Evolutionary conservation across 1,140 invertebrate species (phyloP), one percentile per base, ranked within the genome.

Genomic region (Musca vetustissima): DNA sequence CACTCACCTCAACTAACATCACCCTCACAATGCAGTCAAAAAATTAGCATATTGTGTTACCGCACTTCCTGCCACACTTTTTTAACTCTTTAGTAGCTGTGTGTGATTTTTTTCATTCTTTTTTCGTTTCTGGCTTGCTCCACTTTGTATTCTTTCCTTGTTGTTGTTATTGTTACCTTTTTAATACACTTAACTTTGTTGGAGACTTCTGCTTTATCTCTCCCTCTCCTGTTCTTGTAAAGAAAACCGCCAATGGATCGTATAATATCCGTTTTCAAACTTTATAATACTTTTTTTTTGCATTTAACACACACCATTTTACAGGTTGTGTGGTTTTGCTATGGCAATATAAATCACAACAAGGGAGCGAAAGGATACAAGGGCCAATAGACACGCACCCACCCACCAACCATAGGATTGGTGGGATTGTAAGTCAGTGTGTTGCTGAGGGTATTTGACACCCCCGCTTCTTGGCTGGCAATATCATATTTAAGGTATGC

Each of bases 201-300:
- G 22, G 36, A 11, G n/a, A 43, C 36, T 43, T 43, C 36, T 43
- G 28, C 36, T 43, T 11, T 43, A 4, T 43, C 36, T 43, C 11
- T 43, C 11, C 13, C 36, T 43, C 36, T 43, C 13, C 6, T 6
- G 4, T 43, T 11, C 36, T 11, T 43, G 1, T 43, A 11, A 11
- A 43, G 1, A 50, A 52, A 70, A 66, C 66, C 66, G 69, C 69
- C 69, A 70, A 70, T 66, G 69, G 67, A 59, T 67, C 69, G 66
- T 57, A 59, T 68, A 70, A 70, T 70, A 64, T 67, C 66, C 69
- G 69, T 67, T 70, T 65, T 64, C 43, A 52, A 61, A 61, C 17
- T 43, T 21, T 36, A 61, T 32, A 61, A 61, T 36, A 61, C 57
- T 61, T 61, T 61, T 19, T n/a, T n/a, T n/a, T n/a, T n/a, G n/a